Percentiles rank a stretch among this genome's conserved stretches.
Evolutionary conservation across 2,888 invertebrate species (phyloP).

Genomic region (Euzetes globulus): DNA sequence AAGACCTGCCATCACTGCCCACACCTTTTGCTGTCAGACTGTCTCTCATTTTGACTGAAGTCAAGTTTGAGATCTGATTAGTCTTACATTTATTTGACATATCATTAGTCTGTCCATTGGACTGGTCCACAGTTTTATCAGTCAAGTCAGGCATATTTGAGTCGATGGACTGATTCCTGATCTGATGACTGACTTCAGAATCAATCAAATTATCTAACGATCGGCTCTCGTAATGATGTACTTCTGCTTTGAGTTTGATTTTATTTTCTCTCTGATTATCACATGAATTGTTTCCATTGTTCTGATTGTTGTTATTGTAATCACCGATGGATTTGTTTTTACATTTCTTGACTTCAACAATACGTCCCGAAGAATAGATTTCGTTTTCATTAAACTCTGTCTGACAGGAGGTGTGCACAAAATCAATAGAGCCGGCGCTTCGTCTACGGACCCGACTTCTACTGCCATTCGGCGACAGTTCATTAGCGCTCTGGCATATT

Average conservation of each 20-base stretch:
- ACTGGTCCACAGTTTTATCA: background rate
- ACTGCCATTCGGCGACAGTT: conserved; percentile 9
- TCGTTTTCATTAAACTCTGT: conserved; percentile 35
- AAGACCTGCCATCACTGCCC: conserved; percentile 57
- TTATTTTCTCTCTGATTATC: conserved; percentile 17
- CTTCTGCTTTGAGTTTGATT: conserved; percentile 31
- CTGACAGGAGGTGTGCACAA: conserved; percentile 39
- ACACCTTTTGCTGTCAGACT: conserved; percentile 29
- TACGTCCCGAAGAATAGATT: conserved; percentile 30
- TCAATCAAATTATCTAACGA: conserved; percentile 18
- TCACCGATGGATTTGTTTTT: background rate
- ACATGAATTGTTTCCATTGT: background rate
- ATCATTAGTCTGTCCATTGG: background rate
- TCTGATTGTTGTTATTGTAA: conserved; percentile 12
- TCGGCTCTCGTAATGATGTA: conserved; percentile 29
- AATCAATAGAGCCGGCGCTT: conserved; percentile 26
- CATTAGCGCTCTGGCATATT: conserved; percentile 61
- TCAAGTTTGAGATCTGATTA: conserved; percentile 45
- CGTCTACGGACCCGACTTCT: background rate
- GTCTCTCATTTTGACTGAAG: conserved; percentile 65
- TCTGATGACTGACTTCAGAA: background rate
- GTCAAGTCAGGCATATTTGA: background rate
- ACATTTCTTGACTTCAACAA: conserved; percentile 19
- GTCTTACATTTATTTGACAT: conserved; percentile 32
- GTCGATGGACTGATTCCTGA: background rate